Percentiles rank a stretch among this genome's conserved stretches.
These are phyloP conservation scores for Coreius guichenoti DNA, from an alignment of 2,797 vertebrate genomes.

Conservation along the genomic window DNA sequence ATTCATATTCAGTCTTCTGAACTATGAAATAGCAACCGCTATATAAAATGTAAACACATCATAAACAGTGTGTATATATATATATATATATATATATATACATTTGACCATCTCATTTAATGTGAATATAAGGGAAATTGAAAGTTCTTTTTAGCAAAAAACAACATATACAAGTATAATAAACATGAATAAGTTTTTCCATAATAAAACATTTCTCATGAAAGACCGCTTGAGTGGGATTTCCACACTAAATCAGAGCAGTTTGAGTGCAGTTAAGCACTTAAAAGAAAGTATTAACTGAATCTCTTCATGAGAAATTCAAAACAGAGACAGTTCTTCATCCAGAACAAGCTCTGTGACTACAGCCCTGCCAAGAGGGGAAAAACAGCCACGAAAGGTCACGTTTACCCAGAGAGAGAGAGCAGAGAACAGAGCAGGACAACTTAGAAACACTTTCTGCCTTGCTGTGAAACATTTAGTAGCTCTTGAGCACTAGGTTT, in stretches of 20 bases:
- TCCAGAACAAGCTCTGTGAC: constrained; percentile 35
- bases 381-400: constrained; percentile 40
- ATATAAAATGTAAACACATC: not conserved
- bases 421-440: constrained; percentile 9
- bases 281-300: constrained; percentile 18
- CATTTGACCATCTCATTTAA: not conserved
- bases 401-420: constrained; percentile 29
- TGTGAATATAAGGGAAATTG: not conserved
- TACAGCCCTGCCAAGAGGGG: constrained; percentile 19
- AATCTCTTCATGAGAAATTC: constrained; percentile 35
- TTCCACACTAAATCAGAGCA: not conserved
- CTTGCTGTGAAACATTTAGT: constrained; percentile 12
- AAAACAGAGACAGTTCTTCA: constrained; percentile 30
- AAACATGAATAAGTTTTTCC: not conserved
- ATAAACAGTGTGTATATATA: not conserved
- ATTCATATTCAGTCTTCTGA: not conserved
- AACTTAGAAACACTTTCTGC: not conserved
- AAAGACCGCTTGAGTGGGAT: constrained; percentile 2
- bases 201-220: not conserved
- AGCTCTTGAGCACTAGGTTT: not conserved
- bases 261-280: constrained; percentile 9
- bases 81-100: not conserved
- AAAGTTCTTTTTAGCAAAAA: not conserved
- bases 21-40: not conserved
- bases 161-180: not conserved